Base-by-base conservation (phyloP, 2,113 vertebrate species). In the Caranx ignobilis region DNA sequence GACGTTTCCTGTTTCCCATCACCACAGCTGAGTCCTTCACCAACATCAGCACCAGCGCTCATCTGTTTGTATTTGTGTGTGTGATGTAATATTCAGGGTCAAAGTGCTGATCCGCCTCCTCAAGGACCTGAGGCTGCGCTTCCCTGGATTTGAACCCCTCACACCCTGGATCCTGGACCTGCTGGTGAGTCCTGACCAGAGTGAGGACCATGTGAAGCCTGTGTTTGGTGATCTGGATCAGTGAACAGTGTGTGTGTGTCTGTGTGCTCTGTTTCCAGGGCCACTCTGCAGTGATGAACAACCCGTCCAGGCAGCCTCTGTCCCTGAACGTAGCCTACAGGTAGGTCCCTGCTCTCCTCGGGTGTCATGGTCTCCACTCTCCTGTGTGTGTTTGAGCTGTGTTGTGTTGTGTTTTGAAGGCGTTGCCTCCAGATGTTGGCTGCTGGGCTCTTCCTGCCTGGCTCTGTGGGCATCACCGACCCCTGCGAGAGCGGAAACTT, bases 201-300 rank as follows among this genome's bases (percentile, higher is more conserved):
- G 47, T 26, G 12, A 2, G 47, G 47, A 63, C 4, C 4, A 15
- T 26, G 26, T 26, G 8, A 6, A 8, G 39, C 1, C 0, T 12
- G 32, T 6, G 18, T 11, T 4, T 31, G 67, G 18, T 63, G 13
- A 26, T 13, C 12, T 2, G 39, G 39, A 16, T n/a, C 12, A 45
- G 15, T 55, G 26, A 45, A 12, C 61, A 0, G 2, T 82, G 48
- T 71, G 6, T 0, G 11, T 0, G 26, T 26, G 26, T 26, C 26
- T 82, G 48, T 71, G 5, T 1, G 11, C 0, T 71, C 2, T 82
- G 57, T 63, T 86, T 0, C 82, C 82, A 99, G 98, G 98, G 97
- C 0, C 98, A 99, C 88, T 99, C 97, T 0, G 97, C 98, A 0
- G 98, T 99, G 77, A 99, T 99, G 98, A 99, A 99, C 91, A 99